Conservation (phyloP, 2,888 invertebrate genomes). For the Atethmia centrago region DNA sequence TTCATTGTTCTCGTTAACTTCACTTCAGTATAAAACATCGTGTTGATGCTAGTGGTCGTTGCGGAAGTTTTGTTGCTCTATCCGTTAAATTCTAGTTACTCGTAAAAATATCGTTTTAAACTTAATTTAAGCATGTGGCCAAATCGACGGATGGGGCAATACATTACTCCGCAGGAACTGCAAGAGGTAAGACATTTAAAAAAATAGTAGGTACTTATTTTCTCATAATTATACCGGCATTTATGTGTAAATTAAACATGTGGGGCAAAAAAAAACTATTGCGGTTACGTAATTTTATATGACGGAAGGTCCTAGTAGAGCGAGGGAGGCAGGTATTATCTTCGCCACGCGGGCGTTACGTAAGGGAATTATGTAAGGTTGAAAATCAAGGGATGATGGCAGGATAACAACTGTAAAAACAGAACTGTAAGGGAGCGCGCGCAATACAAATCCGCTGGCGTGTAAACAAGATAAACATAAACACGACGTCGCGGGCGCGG, state of each 20-base stretch:
- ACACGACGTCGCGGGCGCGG: slow-evolving; percentile 47
- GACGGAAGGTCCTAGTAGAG: slow-evolving; percentile 54
- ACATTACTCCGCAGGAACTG: neutral
- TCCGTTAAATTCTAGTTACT: slow-evolving; percentile 24
- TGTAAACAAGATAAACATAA: slow-evolving; percentile 68
- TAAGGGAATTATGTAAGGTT: slow-evolving; percentile 82
- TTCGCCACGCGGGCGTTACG: slow-evolving; percentile 82
- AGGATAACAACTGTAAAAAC: slow-evolving; percentile 42
- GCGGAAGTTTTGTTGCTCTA: slow-evolving; percentile 15
- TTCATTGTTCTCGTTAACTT: slow-evolving; percentile 9
- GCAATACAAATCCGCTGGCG: slow-evolving; percentile 42
- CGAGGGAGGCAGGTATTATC: slow-evolving; percentile 57
- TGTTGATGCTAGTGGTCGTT: slow-evolving; percentile 24
- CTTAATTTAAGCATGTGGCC: slow-evolving; percentile 44
- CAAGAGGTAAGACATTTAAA: slow-evolving; percentile 51
- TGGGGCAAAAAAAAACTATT: slow-evolving; percentile 56
- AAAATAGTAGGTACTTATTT: neutral
- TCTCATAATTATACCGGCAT: slow-evolving; percentile 31
- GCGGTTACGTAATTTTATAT: slow-evolving; percentile 69
- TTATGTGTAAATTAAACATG: slow-evolving; percentile 34
- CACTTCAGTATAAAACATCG: slow-evolving; percentile 23
- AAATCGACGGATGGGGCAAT: slow-evolving; percentile 22
- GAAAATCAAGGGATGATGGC: slow-evolving; percentile 70
- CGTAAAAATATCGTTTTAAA: slow-evolving; percentile 14
- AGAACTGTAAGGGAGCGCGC: slow-evolving; percentile 49